Percentiles rank a stretch among this genome's conserved stretches.
Evolutionary conservation across 2,797 vertebrate species (phyloP).

Genomic region (Thamnophis elegans): DNA sequence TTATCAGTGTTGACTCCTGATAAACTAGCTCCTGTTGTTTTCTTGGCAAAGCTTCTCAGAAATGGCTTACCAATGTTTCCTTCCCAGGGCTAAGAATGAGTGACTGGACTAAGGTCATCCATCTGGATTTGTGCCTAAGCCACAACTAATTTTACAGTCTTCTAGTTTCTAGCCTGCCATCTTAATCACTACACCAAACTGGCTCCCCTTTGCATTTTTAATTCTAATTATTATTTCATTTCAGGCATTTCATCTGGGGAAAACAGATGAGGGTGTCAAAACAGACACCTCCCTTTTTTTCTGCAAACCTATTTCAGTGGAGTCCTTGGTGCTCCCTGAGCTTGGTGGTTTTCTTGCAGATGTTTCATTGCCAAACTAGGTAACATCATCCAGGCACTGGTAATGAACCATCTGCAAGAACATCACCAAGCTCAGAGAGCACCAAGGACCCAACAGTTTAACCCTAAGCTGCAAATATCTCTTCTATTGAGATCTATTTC

Average conservation of each 20-base stretch:
- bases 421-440: neutral
- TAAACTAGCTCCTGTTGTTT: neutral
- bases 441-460: neutral
- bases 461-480: neutral
- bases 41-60: neutral
- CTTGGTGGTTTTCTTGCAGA: neutral
- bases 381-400: neutral
- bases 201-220: neutral
- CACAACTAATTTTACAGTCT: neutral
- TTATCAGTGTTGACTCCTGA: neutral
- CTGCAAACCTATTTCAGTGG: neutral
- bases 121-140: neutral
- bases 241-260: neutral
- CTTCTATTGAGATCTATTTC: neutral
- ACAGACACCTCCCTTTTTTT: neutral
- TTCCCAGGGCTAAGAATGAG: neutral
- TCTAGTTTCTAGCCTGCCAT: neutral
- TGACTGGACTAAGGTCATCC: neutral
- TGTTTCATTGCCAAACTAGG: neutral
- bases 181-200: neutral
- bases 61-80: neutral
- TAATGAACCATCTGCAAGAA: neutral
- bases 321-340: neutral
- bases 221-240: neutral
- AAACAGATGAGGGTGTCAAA: neutral